Evolutionary conservation across 2,797 vertebrate genomes (phyloP).

Genomic region (Rhinella marina): DNA sequence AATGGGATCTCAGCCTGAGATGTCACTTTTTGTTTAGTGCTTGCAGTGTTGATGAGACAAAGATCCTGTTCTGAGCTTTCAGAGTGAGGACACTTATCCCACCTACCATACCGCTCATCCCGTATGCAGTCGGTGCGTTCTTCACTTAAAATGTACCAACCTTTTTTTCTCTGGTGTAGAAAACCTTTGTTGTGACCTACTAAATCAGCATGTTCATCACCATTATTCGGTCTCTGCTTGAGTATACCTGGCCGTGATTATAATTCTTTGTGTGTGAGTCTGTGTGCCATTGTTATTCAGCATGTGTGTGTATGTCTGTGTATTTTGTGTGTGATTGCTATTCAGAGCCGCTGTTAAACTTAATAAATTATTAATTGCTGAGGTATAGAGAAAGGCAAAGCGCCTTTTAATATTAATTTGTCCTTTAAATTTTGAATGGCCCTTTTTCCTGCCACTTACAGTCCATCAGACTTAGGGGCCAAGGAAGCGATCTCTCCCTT

Average conservation of each 20-base stretch:
- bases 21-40: constrained; percentile 31
- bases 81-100: background rate
- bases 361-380: constrained; percentile 62
- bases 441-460: constrained; percentile 48
- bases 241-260: constrained; percentile 31
- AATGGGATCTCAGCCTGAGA: constrained; percentile 23
- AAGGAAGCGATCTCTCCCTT: constrained; percentile 31
- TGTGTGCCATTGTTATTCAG: constrained; percentile 41
- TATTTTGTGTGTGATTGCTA: constrained; percentile 61
- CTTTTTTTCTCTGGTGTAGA: background rate
- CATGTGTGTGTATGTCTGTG: constrained; percentile 52
- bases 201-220: constrained; percentile 30
- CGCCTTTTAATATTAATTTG: constrained; percentile 62
- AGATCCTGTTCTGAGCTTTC: background rate
- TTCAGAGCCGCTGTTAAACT: constrained; percentile 57
- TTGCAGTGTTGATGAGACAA: constrained; percentile 25
- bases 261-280: constrained; percentile 40
- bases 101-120: background rate
- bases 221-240: constrained; percentile 21
- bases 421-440: constrained; percentile 62
- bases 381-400: constrained; percentile 62
- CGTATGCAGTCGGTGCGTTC: background rate
- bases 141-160: constrained; percentile 15
- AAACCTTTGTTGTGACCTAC: constrained; percentile 13
- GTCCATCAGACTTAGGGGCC: constrained; percentile 29